phyloP scores from a whole-genome alignment of 2,888 invertebrate species.

The Zootermopsis nevadensis region DNA sequence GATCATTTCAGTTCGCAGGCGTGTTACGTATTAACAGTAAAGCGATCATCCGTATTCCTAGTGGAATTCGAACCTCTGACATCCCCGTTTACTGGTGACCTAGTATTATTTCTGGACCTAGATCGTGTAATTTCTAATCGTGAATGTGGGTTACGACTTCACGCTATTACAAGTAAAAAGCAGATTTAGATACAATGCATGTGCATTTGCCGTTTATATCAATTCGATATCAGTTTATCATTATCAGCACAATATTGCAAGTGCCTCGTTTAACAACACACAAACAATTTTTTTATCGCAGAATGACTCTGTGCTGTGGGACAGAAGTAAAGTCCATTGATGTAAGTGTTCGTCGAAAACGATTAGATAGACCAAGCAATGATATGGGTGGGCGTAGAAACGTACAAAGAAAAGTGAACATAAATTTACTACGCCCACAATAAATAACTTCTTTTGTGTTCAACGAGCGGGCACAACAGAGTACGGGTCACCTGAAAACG shows the following conservation, averaged over 20 bases:
- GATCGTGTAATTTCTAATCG: not conserved
- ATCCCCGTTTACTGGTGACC: too few relatives aligned
- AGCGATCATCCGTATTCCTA: too few relatives aligned
- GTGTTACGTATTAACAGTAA: too few relatives aligned
- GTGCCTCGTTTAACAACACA: not conserved
- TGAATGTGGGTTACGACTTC: not conserved
- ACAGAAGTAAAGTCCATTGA: not conserved
- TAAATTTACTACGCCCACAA: too few relatives aligned
- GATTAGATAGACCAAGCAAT: not conserved
- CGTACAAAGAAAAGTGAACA: too few relatives aligned
- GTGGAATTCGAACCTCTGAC: too few relatives aligned
- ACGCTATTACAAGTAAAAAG: not conserved
- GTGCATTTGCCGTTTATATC: not conserved
- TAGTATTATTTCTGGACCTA: too few relatives aligned
- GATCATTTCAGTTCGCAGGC: too few relatives aligned
- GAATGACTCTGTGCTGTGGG: not conserved
- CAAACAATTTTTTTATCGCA: not conserved
- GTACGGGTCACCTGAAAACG: too few relatives aligned
- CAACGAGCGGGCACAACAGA: too few relatives aligned
- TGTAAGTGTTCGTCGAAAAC: not conserved
- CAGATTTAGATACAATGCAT: not conserved
- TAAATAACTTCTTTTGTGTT: too few relatives aligned
- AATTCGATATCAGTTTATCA: not conserved
- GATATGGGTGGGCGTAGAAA: not conserved
- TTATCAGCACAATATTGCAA: not conserved